Base-by-base conservation (phyloP, 2,888 invertebrate species). In the Protophormia terraenovae region DNA sequence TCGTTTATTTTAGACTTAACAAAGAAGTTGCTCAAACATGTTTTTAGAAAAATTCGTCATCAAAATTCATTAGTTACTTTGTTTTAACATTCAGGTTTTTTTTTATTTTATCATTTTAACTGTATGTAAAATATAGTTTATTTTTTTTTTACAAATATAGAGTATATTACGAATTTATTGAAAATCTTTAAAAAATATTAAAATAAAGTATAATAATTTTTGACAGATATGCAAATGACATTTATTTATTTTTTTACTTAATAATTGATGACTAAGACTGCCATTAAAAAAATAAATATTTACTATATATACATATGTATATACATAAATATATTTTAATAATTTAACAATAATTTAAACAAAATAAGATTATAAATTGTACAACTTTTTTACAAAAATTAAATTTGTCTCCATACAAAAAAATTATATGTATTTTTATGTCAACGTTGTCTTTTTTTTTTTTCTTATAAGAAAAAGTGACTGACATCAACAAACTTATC, bases 401-500 rank as follows among this genome's bases (percentile, higher is more conserved):
- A 8, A 5, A 5, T 12, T 41, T n/a, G 5, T n/a, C n/a, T n/a
- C n/a, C n/a, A 41, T 2, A 14, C 41, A 12, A 14, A 41, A n/a
- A n/a, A n/a, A n/a, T 14, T 1, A 38, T 24, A 19, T 27, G 8
- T 47, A 19, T 58, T 66, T 60, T 62, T 14, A 7, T 10, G 38
- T 2, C 8, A 62, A 19, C 3, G 3, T 53, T 45, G 45, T n/a
- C 32, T 32, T 1, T 32, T 41, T 41, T 7, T 16, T 3, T 12
- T 38, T 53, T 60, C 19, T 29, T 41, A 29, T 3, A 7, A 77
- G n/a, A 67, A 67, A 53, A 41, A 32, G 27, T 50, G 12, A 75
- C 19, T 62, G 62, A 75, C 69, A 81, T 45, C 50, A 75, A 62
- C 67, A 75, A 60, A 81, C 58, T 81, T 60, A 73, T 64, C 79